Conservation (phyloP, 1,140 invertebrate genomes). For the Drosophila kohkoa region DNA sequence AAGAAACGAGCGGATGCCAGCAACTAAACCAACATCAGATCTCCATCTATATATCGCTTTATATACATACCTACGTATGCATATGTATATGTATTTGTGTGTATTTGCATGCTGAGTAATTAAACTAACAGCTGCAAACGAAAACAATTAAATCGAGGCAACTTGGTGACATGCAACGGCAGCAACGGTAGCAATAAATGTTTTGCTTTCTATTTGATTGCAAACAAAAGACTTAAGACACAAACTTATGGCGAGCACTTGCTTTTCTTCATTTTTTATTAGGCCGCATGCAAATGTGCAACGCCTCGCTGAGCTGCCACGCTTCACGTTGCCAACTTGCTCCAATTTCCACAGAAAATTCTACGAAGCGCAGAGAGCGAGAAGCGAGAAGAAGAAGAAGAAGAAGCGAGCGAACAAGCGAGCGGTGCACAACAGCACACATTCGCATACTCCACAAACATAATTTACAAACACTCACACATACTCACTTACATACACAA, state of each 20-base stretch:
- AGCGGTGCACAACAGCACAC: slow-evolving; percentile 11
- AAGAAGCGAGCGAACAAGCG: neutral
- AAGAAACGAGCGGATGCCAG: slow-evolving; percentile 46
- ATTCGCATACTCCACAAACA: slow-evolving; percentile 80
- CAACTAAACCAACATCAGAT: slow-evolving; percentile 8
- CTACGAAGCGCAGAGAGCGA: slow-evolving; percentile 27
- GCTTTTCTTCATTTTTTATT: too few species aligned
- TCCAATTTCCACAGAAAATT: slow-evolving; percentile 52
- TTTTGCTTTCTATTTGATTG: slow-evolving; percentile 59
- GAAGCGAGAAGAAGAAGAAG: too few species aligned
- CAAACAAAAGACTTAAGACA: slow-evolving; percentile 54
- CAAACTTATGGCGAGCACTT: slow-evolving; percentile 33
- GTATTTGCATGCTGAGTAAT: slow-evolving; percentile 74
- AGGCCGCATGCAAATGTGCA: slow-evolving; percentile 44
- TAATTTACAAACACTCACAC: slow-evolving; percentile 52
- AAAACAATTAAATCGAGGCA: slow-evolving; percentile 33
- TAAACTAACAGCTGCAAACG: slow-evolving; percentile 53
- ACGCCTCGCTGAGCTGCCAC: slow-evolving; percentile 42
- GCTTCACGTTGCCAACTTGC: slow-evolving; percentile 40
- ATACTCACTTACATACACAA: too few species aligned
- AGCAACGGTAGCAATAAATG: slow-evolving; percentile 38
- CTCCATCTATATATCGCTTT: neutral
- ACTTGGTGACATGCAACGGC: slow-evolving; percentile 23
- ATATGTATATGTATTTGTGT: neutral
- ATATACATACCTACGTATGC: too few species aligned